These are phyloP conservation scores for Belonocnema kinseyi DNA, from an alignment of 1,140 invertebrate genomes.

Conservation along the genomic window DNA sequence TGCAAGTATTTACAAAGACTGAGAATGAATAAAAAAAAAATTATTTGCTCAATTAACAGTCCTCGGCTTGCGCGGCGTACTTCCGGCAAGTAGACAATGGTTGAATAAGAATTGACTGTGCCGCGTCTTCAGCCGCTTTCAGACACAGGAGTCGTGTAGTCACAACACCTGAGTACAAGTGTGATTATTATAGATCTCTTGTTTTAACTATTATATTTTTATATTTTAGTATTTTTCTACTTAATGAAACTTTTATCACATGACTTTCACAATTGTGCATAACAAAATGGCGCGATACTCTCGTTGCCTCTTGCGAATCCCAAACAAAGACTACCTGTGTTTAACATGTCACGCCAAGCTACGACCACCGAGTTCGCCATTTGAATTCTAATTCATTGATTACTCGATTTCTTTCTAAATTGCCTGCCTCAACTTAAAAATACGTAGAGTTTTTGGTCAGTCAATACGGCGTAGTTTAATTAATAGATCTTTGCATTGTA, in stretches of 20 bases:
- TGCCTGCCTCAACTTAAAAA: conserved; percentile 51
- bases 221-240: background rate
- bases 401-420: conserved; percentile 65
- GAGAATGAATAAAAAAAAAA: background rate
- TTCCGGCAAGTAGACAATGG: conserved; percentile 45
- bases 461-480: background rate
- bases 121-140: background rate
- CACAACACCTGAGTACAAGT: background rate
- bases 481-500: conserved; percentile 16
- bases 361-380: conserved; percentile 49
- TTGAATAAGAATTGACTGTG: conserved; percentile 34
- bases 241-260: background rate
- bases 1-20: no score
- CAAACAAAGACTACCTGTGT: conserved; percentile 41
- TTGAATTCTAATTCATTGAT: conserved; percentile 65
- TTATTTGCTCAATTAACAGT: conserved; percentile 28
- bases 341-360: conserved; percentile 47
- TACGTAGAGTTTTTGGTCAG: conserved; percentile 27
- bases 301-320: conserved; percentile 2
- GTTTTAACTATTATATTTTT: background rate
- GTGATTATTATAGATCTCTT: background rate
- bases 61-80: conserved; percentile 33
- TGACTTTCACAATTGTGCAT: background rate
- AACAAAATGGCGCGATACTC: conserved; percentile 2
- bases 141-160: background rate